Evolutionary conservation across 1,140 invertebrate genomes (phyloP).

Genomic region (Eriocheir sinensis): DNA sequence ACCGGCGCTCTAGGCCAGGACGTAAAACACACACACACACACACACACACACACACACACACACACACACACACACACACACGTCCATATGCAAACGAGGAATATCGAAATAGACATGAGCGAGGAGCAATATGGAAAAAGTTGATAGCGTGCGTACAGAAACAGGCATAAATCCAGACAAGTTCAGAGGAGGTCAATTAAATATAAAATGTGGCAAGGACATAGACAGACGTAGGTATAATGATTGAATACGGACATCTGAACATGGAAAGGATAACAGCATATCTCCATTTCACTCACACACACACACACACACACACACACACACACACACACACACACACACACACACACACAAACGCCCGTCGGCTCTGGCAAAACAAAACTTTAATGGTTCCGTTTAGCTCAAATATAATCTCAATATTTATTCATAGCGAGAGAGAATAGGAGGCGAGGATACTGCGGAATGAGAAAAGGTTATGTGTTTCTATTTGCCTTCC

Average conservation of each 20-base stretch:
- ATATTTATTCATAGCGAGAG: neutral
- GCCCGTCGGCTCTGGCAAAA: neutral
- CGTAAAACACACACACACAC: neutral
- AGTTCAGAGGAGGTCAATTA: no score
- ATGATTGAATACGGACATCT: no score
- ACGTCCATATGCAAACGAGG: neutral
- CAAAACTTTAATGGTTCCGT: slow-evolving; percentile 1
- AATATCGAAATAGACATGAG: no score
- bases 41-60: neutral
- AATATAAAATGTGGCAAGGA: no score
- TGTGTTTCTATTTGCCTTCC: no score
- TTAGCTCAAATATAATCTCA: neutral
- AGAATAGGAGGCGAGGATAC: neutral
- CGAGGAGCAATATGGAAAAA: no score
- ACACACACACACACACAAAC: neutral
- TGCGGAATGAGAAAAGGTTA: neutral
- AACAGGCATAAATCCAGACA: no score
- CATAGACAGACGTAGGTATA: no score
- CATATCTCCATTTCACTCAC: no score
- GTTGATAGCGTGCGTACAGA: no score
- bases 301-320: neutral
- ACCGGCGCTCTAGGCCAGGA: no score
- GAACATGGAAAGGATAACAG: no score
- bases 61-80: slow-evolving; percentile 10
- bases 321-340: slow-evolving; percentile 9